Base-by-base conservation (phyloP, 2,888 invertebrate genomes). In the Troides oblongomaculatus region DNA sequence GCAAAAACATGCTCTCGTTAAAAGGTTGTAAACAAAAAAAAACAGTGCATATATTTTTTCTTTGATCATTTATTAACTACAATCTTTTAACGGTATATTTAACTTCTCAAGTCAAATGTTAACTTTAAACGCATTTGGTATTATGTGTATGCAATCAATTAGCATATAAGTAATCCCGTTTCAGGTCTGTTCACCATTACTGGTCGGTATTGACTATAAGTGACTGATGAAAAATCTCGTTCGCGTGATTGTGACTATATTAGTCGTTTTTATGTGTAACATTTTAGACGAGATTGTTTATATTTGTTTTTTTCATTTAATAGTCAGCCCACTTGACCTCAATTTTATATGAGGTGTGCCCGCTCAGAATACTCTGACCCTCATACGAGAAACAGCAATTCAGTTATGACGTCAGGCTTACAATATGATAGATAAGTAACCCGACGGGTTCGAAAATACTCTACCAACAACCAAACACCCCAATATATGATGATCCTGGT, bases 141-240 rank as follows among this genome's bases (percentile, higher is more conserved):
- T 18, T 50, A 30, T 23, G 53, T 64, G 12, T 25, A 14, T 61
- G 67, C 43, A 53, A 58, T 23, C 57, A 39, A 66, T 66, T 62
- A 56, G 39, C 62, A 64, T 64, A 61, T 61, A 56, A 64, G 61
- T 61, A 10, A 14, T 60, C 69, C 43, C 57, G 69, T 64, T 64
- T 56, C 61, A n/a, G 43, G 69, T 69, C n/a, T 43, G 53, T 61
- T 39, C 23, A n/a, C 61, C 60, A 56, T 64, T 64, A 62, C 17
- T 61, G 59, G 66, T 57, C n/a, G 53, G 30, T 57, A 36, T n/a
- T 61, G 56, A 43, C 69, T 64, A 43, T 56, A 69, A 43, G 56
- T 6, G 61, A 53, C 56, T 39, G 39, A 18, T 12, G 18, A 10
- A 69, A 46, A 59, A 68, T 64, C 58, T 63, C 17, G 59, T 59